Conservation (phyloP, 2,797 vertebrate genomes). For the Urophycis tenuis region DNA sequence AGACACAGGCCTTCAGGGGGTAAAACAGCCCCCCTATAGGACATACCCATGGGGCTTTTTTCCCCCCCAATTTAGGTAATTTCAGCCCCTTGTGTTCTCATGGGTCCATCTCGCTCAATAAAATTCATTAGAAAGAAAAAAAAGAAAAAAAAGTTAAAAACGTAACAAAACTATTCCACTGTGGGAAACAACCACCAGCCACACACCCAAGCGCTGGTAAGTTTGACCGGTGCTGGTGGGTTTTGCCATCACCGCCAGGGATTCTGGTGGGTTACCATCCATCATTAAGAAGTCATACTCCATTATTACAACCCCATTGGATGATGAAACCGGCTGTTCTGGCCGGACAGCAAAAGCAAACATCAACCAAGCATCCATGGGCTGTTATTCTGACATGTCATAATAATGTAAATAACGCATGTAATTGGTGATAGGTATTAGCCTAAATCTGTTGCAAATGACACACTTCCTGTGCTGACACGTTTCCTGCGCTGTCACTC, state of each 20-base stretch:
- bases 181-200: constrained; percentile 24
- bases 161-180: constrained; percentile 11
- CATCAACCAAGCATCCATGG: background rate
- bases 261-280: constrained; percentile 12
- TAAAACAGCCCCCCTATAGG: constrained; percentile 24
- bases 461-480: constrained; percentile 10
- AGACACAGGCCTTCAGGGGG: constrained; percentile 31
- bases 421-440: background rate
- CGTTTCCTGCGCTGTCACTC: constrained; percentile 8
- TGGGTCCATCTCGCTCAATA: constrained; percentile 36
- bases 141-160: constrained; percentile 9
- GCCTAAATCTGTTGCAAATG: background rate
- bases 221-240: background rate
- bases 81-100: constrained; percentile 34
- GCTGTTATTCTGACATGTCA: constrained; percentile 3
- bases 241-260: background rate
- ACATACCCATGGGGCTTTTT: constrained; percentile 27
- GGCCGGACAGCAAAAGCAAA: constrained; percentile 1
- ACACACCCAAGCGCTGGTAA: constrained; percentile 3
- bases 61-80: constrained; percentile 28
- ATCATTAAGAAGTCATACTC: constrained; percentile 14
- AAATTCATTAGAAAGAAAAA: constrained; percentile 30
- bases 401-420: constrained; percentile 13
- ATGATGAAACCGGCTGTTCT: background rate
- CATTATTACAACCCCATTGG: constrained; percentile 12